Percentiles rank a stretch among this genome's conserved stretches.
Conservation (phyloP, 2,113 vertebrate species). For the Hyaena hyaena region DNA sequence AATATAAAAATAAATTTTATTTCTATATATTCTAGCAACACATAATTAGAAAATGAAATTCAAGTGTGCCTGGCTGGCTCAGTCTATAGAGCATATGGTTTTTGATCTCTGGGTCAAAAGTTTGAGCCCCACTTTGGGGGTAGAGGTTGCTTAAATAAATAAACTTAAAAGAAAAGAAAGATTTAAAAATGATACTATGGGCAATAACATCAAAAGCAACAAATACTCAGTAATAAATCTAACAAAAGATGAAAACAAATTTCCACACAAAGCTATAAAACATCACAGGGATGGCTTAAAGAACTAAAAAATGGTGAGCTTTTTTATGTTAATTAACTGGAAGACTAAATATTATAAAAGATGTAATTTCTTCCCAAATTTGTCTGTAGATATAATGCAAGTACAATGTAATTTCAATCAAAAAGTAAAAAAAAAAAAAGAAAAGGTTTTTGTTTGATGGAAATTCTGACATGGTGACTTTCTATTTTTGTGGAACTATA, state of each 20-base stretch:
- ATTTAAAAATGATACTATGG: background rate
- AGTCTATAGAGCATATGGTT: background rate
- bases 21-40: background rate
- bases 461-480: background rate
- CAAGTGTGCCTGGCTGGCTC: background rate
- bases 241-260: background rate
- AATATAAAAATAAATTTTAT: background rate
- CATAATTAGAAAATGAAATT: background rate
- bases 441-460: background rate
- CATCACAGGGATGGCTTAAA: background rate
- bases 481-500: background rate
- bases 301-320: background rate
- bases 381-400: background rate
- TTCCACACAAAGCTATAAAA: background rate
- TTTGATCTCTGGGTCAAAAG: background rate
- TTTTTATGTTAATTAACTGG: background rate
- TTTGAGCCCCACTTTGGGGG: background rate
- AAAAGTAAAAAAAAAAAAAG: background rate
- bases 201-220: background rate
- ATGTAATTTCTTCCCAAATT: background rate
- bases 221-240: background rate
- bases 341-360: background rate
- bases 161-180: background rate
- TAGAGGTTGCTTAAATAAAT: background rate
- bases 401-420: background rate